phyloP scores from a whole-genome alignment of 2,797 vertebrate species.

The Chlorospingus semifuscus region DNA sequence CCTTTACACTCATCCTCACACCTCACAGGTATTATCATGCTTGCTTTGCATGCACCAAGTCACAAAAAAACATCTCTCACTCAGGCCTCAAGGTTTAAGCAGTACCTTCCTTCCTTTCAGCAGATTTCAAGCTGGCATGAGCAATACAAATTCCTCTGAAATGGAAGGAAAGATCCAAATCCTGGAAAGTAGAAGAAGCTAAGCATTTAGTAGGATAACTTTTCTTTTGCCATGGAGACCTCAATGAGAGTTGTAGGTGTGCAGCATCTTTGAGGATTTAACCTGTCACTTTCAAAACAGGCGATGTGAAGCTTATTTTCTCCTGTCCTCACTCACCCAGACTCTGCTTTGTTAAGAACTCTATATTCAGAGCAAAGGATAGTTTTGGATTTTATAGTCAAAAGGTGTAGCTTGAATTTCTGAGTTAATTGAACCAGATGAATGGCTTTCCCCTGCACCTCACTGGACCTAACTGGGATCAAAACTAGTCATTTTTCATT shows the following conservation, averaged over 20 bases:
- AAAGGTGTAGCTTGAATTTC: conserved; percentile 9
- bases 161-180: not conserved
- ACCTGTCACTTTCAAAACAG: not conserved
- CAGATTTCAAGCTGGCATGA: not conserved
- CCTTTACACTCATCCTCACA: not conserved
- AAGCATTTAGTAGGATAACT: not conserved
- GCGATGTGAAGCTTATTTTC: not conserved
- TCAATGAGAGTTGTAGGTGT: not conserved
- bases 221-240: not conserved
- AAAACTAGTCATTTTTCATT: conserved; percentile 36
- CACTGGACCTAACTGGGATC: not conserved
- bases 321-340: not conserved
- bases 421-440: conserved; percentile 23
- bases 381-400: not conserved
- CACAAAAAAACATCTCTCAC: not conserved
- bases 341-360: not conserved
- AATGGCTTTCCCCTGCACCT: not conserved
- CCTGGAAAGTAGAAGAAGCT: not conserved
- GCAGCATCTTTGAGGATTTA: conserved; percentile 8
- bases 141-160: not conserved
- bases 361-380: not conserved
- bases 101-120: not conserved
- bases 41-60: not conserved
- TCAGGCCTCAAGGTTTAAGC: not conserved
- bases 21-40: not conserved